phyloP scores from a whole-genome alignment of 1,140 invertebrate genomes.

The Camponotus floridanus region DNA sequence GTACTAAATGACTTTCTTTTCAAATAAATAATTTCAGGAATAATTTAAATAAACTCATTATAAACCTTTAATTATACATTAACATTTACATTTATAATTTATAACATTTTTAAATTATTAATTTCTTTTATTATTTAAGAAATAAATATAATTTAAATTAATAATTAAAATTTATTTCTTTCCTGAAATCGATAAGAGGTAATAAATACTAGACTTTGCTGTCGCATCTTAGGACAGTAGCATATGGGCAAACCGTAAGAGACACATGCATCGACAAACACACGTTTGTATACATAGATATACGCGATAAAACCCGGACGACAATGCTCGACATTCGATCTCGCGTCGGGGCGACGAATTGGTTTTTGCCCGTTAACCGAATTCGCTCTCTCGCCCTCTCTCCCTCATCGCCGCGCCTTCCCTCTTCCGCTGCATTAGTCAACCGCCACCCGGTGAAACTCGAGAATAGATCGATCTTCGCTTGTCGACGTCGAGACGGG shows the following conservation, averaged over 20 bases:
- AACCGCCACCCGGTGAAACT: conserved; percentile 66
- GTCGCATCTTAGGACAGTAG: neutral
- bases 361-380: conserved; percentile 75
- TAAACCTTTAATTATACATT: too few relatives aligned
- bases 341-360: conserved; percentile 70
- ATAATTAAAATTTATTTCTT: too few relatives aligned
- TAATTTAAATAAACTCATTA: too few relatives aligned
- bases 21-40: too few relatives aligned
- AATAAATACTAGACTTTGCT: neutral
- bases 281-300: neutral
- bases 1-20: neutral
- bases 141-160: too few relatives aligned
- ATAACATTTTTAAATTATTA: too few relatives aligned
- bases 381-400: conserved; percentile 21
- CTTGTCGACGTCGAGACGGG: conserved; percentile 63
- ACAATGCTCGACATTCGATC: conserved; percentile 72
- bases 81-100: too few relatives aligned
- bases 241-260: neutral
- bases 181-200: neutral
- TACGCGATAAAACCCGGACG: conserved; percentile 67
- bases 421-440: conserved; percentile 66
- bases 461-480: conserved; percentile 73
- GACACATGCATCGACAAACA: neutral
- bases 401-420: neutral
- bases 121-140: too few relatives aligned